Base-by-base conservation (phyloP, 2,888 invertebrate genomes). In the Nezara viridula region DNA sequence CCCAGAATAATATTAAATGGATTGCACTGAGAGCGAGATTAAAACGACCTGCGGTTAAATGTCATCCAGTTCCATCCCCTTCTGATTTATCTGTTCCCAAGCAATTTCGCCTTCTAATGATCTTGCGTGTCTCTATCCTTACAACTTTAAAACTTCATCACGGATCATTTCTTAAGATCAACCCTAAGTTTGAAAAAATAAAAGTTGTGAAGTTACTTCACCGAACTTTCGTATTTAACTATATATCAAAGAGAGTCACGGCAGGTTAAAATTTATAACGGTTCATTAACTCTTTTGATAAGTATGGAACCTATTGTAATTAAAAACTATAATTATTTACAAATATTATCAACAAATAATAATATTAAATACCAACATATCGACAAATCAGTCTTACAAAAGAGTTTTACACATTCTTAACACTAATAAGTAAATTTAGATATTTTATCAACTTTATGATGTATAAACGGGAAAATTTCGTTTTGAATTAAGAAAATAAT, bases 41-140 rank as follows among this genome's bases (percentile, higher is more conserved):
- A 81, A 81, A 81, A 81, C 44, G 44, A 47, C 32, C 66, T 73
- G 66, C 27, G 66, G 66, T 73, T 73, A 47, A 47, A 81, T 81
- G 81, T 81, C 81, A 47, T 47, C 81, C 81, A n/a, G 44, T 81
- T 81, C 81, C 81, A 81, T n/a, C 81, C 81, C 7, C 21, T n/a
- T n/a, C 44, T 81, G 81, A 81, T 81, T 81, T 81, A 81, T 81
- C 44, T 81, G n/a, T 81, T 81, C 44, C 44, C 4, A 44, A 47
- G 81, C 81, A 81, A 81, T 81, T 40, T 81, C n/a, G 44, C 44
- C 44, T 47, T 81, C 81, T 81, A 81, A 81, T 44, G 81, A 44
- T n/a, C 81, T 40, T 81, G 44, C 81, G 81, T 81, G 81, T 81
- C 81, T 77, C 44, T 81, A 81, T 81, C 81, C 81, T 47, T 81